Conservation (phyloP, 2,113 vertebrate genomes). For the Columba janthina region DNA sequence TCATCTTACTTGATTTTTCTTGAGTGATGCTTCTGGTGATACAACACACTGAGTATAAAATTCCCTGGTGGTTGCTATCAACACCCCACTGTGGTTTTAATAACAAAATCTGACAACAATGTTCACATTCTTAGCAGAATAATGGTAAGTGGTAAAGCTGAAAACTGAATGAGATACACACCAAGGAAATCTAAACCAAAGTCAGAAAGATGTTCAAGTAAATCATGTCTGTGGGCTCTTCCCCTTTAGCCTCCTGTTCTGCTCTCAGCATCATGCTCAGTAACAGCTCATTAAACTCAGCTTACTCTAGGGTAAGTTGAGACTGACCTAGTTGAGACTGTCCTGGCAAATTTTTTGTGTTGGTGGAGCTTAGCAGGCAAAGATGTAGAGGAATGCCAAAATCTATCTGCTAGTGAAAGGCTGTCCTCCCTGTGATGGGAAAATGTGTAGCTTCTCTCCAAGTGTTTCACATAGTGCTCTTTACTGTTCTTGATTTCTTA, state of each 20-base stretch:
- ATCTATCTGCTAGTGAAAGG: background rate
- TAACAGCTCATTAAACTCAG: background rate
- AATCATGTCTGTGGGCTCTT: background rate
- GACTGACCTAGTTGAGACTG: background rate
- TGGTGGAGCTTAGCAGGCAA: background rate
- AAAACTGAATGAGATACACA: background rate
- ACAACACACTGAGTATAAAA: background rate
- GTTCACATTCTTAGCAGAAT: background rate
- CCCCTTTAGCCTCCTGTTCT: background rate
- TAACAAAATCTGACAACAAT: background rate
- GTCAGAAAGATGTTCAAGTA: background rate
- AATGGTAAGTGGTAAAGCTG: background rate
- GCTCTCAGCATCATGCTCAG: background rate
- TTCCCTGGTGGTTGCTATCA: background rate
- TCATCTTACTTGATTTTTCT: background rate
- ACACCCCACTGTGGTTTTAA: background rate
- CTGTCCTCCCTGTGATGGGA: background rate
- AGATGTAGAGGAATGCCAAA: background rate
- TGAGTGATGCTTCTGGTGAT: background rate
- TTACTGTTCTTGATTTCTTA: background rate
- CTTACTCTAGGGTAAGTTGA: background rate
- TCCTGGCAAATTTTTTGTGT: background rate
- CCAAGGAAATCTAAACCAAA: background rate
- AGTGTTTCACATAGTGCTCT: background rate
- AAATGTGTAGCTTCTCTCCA: background rate